These are phyloP conservation scores for Girardia tigrina DNA, from an alignment of 2,888 invertebrate species.

Conservation along the genomic window DNA sequence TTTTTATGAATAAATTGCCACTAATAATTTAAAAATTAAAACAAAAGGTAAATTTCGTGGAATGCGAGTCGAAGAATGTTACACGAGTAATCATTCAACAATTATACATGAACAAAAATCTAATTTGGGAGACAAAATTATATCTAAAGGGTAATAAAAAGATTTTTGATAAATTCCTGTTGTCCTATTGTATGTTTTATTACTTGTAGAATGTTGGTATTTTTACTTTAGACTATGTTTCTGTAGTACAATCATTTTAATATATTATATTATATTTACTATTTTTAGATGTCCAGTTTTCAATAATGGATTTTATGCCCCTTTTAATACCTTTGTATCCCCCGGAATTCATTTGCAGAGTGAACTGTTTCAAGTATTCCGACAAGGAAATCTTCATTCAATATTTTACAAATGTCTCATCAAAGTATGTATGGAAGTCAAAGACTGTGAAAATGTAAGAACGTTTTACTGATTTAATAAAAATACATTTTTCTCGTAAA, in stretches of 20 bases:
- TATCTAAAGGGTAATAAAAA: constrained; percentile 18
- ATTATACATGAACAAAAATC: not conserved
- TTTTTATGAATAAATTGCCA: too few species aligned
- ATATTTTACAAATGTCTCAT: not conserved
- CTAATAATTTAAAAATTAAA: too few species aligned
- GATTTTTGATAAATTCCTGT: not conserved
- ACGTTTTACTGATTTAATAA: not conserved
- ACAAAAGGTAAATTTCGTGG: not conserved
- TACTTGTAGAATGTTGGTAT: too few species aligned
- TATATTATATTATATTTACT: not conserved
- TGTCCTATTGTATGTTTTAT: not conserved
- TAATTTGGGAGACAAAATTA: not conserved
- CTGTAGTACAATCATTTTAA: too few species aligned
- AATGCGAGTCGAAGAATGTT: constrained; percentile 11
- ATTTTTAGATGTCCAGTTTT: not conserved
- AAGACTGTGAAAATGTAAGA: constrained; percentile 6
- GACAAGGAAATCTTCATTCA: constrained; percentile 8
- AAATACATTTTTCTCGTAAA: too few species aligned
- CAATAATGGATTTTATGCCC: not conserved
- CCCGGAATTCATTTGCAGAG: constrained; percentile 8
- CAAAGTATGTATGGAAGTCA: not conserved
- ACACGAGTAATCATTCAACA: constrained; percentile 9
- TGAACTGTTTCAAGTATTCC: constrained; percentile 2
- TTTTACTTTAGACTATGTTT: too few species aligned
- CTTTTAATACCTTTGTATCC: not conserved